phyloP scores from a whole-genome alignment of 2,797 vertebrate genomes.

The Neosilurus hyrtlii region DNA sequence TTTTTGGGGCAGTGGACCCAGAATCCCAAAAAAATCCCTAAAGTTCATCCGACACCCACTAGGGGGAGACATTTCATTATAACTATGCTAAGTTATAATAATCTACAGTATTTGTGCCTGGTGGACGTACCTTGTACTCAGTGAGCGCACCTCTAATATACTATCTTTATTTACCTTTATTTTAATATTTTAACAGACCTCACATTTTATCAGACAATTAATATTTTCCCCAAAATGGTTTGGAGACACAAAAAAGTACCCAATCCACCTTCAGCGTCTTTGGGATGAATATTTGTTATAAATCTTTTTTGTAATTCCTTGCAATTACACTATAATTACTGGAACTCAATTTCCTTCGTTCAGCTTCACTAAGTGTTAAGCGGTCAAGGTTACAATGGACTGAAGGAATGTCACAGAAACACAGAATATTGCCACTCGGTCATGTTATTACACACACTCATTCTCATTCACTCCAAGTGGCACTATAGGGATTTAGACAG shows the following conservation, averaged over 20 bases:
- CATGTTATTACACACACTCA: neutral
- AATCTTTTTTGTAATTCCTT: neutral
- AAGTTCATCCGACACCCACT: too few species aligned
- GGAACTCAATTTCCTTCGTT: neutral
- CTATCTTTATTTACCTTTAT: neutral
- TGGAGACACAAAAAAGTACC: neutral
- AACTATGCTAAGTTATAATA: too few species aligned
- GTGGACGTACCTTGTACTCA: too few species aligned
- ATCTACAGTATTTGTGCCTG: too few species aligned
- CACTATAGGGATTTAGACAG: neutral
- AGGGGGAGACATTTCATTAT: too few species aligned
- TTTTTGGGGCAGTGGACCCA: too few species aligned
- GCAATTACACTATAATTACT: neutral
- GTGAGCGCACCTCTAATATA: too few species aligned
- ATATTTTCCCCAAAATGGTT: neutral
- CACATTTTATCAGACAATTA: neutral
- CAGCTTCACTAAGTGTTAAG: too few species aligned
- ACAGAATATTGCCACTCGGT: neutral
- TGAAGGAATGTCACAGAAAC: neutral
- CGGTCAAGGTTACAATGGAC: neutral
- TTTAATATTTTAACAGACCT: too few species aligned
- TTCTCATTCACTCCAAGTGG: neutral
- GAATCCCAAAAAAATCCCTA: too few species aligned
- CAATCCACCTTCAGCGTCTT: neutral
- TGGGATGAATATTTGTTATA: neutral